Evolutionary conservation across 2,113 vertebrate species (phyloP).

Genomic region (Herpailurus yagouaroundi): DNA sequence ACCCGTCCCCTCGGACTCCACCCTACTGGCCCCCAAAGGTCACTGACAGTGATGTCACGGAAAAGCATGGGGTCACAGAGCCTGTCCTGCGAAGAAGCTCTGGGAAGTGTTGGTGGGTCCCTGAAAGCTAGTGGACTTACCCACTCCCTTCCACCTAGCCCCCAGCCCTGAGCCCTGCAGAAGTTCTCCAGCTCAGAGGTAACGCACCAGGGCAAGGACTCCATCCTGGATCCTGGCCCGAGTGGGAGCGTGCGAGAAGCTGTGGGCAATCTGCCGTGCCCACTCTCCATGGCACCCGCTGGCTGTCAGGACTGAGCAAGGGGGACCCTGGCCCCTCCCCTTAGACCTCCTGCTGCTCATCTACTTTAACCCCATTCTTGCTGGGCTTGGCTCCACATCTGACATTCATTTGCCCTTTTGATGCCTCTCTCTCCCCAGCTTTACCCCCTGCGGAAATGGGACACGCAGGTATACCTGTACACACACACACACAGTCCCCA

Average conservation of each 20-base stretch:
- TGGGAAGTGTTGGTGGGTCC: background rate
- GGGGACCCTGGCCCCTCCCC: no score
- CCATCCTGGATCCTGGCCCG: accelerated
- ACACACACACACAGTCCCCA: no score
- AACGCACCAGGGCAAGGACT: background rate
- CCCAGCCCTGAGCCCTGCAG: background rate
- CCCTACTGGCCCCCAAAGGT: conserved; percentile 85
- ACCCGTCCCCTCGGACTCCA: conserved; percentile 67
- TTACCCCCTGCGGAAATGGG: background rate
- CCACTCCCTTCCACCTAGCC: background rate
- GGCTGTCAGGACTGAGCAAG: background rate
- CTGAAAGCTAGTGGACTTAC: background rate
- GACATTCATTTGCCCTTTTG: background rate
- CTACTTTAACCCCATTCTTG: background rate
- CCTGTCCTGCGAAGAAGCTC: conserved; percentile 58
- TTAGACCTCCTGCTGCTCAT: background rate
- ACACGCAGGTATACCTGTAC: background rate
- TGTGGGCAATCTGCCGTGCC: background rate
- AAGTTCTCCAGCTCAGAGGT: background rate
- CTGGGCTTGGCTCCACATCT: background rate
- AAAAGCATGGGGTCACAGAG: conserved; percentile 77
- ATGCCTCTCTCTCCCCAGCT: no score
- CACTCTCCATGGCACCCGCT: accelerated
- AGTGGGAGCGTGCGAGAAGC: background rate
- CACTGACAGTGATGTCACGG: conserved; percentile 81